Evolutionary conservation across 1,140 invertebrate species (phyloP).

Genomic region (Akabosia matsudoensis): DNA sequence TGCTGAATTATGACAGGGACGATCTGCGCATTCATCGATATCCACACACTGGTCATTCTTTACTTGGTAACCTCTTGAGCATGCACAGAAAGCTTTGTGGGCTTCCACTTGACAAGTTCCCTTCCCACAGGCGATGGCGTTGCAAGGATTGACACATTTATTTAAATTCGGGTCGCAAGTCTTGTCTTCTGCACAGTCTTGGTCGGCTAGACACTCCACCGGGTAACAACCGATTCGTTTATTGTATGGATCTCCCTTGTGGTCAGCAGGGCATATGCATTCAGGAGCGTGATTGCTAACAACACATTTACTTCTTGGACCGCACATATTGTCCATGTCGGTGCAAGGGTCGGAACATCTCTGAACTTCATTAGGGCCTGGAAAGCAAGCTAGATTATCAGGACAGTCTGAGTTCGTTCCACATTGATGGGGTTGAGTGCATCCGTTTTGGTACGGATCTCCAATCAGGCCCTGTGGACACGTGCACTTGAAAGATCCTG

Average conservation of each 20-base stretch:
- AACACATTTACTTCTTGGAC: slow-evolving; percentile 53
- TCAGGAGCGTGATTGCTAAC: slow-evolving; percentile 50
- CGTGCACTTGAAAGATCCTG: slow-evolving; percentile 73
- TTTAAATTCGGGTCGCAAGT: slow-evolving; percentile 69
- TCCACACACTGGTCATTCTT: slow-evolving; percentile 69
- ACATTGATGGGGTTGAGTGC: slow-evolving; percentile 69
- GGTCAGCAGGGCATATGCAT: slow-evolving; percentile 72
- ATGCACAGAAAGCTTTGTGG: slow-evolving; percentile 69
- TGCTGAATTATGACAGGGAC: slow-evolving; percentile 74
- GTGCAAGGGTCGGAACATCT: slow-evolving; percentile 71
- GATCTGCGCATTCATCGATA: slow-evolving; percentile 71
- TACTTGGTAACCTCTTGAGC: slow-evolving; percentile 66
- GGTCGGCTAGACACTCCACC: slow-evolving; percentile 73
- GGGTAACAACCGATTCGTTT: slow-evolving; percentile 57
- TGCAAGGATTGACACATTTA: slow-evolving; percentile 77
- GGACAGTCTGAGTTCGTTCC: slow-evolving; percentile 65
- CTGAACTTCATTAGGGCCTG: slow-evolving; percentile 55
- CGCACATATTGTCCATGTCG: slow-evolving; percentile 50
- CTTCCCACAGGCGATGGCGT: slow-evolving; percentile 67
- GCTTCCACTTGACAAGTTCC: slow-evolving; percentile 66
- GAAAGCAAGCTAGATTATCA: slow-evolving; percentile 66
- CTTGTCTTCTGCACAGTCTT: slow-evolving; percentile 70
- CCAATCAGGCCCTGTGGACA: slow-evolving; percentile 74
- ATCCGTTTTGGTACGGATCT: slow-evolving; percentile 71
- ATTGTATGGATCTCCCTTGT: slow-evolving; percentile 74